Base-by-base conservation (phyloP, 92 coral and sea anemone species). In the Palythoa grandiflora region DNA sequence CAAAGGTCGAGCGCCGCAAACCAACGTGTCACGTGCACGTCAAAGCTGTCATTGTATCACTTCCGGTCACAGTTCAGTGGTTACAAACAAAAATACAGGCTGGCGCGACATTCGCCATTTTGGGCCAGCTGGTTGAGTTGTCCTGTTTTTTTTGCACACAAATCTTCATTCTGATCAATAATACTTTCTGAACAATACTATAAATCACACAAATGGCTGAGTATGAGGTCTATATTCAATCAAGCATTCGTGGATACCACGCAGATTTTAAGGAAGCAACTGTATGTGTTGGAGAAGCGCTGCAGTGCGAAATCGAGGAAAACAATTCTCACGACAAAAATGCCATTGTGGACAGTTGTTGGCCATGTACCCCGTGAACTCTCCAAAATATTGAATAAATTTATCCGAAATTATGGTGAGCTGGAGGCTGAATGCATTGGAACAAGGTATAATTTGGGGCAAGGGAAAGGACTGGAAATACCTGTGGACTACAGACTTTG, bases 261-360 rank as follows among this genome's bases (percentile, higher is more conserved):
- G 89, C 89, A 36, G 89, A 86, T 86, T 78, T 72, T 40, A 44
- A 44, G 50, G 50, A 87, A 66, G 84, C 85, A 63, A 53, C 94
- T 68, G 93, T 89, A 55, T 77, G 35, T 40, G 83, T 92, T 79
- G 94, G 89, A 11, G 94, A 92, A 65, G 54, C 86, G 19, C 37
- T 89, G 85, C 57, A 51, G 47, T 80, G 93, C 70, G 94, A 92
- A 92, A 78, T 89, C 59, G 92, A 92, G 74, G 36, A 47, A 50
- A 89, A 70, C 73, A 85, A 89, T 89, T 20, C 66, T 44, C 85
- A 77, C 63, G 75, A 78, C 79, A 89, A 75, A 89, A 73, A 89
- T 89, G 89, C 90, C 38, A 89, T 85, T 70, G 92, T 54, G n/a
- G n/a, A n/a, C n/a, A n/a, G 19, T 81, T 57, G 91, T 89, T 83